phyloP scores from a whole-genome alignment of 1,140 invertebrate genomes.

The Planococcus citri region DNA sequence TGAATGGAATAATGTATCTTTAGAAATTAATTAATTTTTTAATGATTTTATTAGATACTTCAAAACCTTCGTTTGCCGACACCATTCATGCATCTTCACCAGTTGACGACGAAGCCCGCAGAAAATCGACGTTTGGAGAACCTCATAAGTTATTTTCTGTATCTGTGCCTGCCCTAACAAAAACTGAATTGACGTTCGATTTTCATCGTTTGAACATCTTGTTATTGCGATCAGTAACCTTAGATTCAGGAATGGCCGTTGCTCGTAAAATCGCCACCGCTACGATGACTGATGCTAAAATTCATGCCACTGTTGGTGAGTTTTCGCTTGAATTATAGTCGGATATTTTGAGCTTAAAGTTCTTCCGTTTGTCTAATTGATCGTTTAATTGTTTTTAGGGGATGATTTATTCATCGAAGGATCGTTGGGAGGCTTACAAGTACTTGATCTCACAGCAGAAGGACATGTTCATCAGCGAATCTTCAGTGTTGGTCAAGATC shows the following conservation, averaged over 20 bases:
- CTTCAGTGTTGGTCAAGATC: slow-evolving; percentile 70
- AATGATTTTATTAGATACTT: background rate
- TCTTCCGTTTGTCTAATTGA: too few species aligned
- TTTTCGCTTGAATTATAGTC: too few species aligned
- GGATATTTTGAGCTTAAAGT: background rate
- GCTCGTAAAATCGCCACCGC: slow-evolving; percentile 87
- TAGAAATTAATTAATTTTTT: background rate
- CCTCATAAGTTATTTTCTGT: background rate
- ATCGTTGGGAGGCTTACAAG: slow-evolving; percentile 78
- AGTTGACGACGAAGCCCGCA: background rate
- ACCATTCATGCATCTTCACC: background rate
- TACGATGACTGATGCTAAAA: slow-evolving; percentile 76
- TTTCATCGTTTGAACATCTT: slow-evolving; percentile 83
- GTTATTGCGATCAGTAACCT: slow-evolving; percentile 61
- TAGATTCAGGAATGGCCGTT: slow-evolving; percentile 47
- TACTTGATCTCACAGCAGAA: slow-evolving; percentile 76
- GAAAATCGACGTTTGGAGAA: background rate
- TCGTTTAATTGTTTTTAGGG: slow-evolving; percentile 30
- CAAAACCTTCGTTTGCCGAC: background rate
- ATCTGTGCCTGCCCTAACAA: slow-evolving; percentile 29
- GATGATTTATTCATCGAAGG: slow-evolving; percentile 54
- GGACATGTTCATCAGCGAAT: slow-evolving; percentile 71
- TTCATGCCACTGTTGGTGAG: slow-evolving; percentile 70
- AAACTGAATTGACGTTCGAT: slow-evolving; percentile 76
- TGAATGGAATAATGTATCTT: background rate